A percentile compares a stretch with the other conserved stretches of the same genome.
phyloP scores from a whole-genome alignment of 2,888 invertebrate genomes.

The Brenthis hecate region DNA sequence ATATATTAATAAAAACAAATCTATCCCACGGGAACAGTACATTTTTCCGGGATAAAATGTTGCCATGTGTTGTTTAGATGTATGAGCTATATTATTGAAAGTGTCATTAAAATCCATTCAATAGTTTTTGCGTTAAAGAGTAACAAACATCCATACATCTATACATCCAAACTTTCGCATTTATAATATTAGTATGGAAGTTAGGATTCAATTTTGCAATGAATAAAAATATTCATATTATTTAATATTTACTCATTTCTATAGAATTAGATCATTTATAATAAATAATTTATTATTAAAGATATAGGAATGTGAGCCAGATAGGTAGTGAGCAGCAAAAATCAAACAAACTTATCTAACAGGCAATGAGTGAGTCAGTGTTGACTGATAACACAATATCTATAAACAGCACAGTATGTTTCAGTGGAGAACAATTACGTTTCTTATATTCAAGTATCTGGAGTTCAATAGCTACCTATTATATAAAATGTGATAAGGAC shows the following conservation, averaged over 20 bases:
- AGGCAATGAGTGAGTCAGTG: conserved; percentile 14
- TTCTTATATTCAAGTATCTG: conserved; percentile 3
- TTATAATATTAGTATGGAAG: too few species aligned
- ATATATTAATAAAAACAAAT: too few species aligned
- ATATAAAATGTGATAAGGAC: not conserved
- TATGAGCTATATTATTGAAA: too few species aligned
- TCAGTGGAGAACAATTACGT: conserved; percentile 6
- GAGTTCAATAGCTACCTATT: not conserved
- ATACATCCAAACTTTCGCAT: too few species aligned
- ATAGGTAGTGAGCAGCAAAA: conserved; percentile 14
- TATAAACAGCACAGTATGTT: conserved; percentile 9
- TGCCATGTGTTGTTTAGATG: too few species aligned
- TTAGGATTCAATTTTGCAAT: too few species aligned
- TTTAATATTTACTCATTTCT: not conserved
- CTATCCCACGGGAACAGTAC: too few species aligned
- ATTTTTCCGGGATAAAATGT: too few species aligned
- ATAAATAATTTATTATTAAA: conserved; percentile 19
- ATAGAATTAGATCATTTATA: not conserved
- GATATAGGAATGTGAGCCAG: conserved; percentile 11
- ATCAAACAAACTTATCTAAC: conserved; percentile 26
- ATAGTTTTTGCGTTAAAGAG: too few species aligned
- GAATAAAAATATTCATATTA: too few species aligned
- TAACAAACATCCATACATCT: too few species aligned
- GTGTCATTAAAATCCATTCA: too few species aligned
- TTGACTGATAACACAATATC: conserved; percentile 25